These are phyloP conservation scores for Paradoxurus hermaphroditus DNA, from an alignment of 2,113 vertebrate species.

Conservation along the genomic window DNA sequence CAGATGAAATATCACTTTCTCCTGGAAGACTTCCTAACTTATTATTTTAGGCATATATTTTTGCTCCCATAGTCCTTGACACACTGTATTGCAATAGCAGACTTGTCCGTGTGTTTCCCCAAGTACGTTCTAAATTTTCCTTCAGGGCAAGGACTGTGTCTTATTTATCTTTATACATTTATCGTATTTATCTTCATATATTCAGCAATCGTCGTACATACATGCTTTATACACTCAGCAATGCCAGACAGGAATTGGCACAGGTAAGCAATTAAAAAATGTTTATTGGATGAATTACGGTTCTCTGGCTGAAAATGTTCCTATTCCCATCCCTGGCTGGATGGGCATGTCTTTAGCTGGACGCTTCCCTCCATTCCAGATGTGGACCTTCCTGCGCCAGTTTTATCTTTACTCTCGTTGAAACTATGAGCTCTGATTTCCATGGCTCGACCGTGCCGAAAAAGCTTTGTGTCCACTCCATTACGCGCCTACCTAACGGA, in stretches of 20 bases:
- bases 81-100: neutral
- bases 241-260: neutral
- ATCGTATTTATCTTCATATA: neutral
- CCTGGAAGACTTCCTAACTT: neutral
- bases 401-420: constrained; percentile 45
- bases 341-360: neutral
- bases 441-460: constrained; percentile 21
- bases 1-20: neutral
- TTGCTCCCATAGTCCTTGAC: neutral
- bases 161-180: neutral
- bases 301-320: neutral
- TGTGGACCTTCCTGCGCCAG: neutral
- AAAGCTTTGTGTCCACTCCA: constrained; percentile 74
- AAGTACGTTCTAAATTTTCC: neutral
- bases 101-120: neutral
- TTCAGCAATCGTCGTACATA: too few relatives aligned
- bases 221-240: neutral
- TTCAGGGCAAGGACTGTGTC: neutral
- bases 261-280: neutral
- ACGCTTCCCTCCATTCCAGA: neutral
- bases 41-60: neutral
- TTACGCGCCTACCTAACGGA: constrained; percentile 71
- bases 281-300: neutral
- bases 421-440: constrained; percentile 49
- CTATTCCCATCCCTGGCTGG: neutral